Conservation (phyloP, 2,888 invertebrate genomes). For the Dolomedes plantarius region DNA sequence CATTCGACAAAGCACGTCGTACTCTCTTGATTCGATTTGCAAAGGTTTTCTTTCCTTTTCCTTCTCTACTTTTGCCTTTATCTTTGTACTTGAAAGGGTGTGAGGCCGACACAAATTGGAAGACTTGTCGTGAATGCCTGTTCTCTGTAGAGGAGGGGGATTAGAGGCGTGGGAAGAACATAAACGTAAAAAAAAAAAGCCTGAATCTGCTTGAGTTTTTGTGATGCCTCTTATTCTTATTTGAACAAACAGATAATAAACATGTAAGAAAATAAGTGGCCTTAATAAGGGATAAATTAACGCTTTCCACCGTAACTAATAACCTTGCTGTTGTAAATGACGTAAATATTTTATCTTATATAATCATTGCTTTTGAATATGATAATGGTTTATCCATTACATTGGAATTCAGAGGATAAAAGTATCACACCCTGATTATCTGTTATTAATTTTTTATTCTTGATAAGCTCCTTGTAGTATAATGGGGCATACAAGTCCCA, state of each 20-base stretch:
- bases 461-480: too few species aligned
- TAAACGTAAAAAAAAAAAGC: neutral
- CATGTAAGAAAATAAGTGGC: too few species aligned
- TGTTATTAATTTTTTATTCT: too few species aligned
- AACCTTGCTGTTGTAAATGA: too few species aligned
- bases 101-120: conserved; percentile 52
- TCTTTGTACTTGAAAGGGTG: conserved; percentile 64
- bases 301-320: too few species aligned
- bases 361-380: too few species aligned
- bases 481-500: too few species aligned
- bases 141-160: neutral
- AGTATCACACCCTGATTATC: too few species aligned
- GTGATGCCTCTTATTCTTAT: neutral
- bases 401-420: too few species aligned
- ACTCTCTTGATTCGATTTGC: conserved; percentile 60
- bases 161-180: neutral
- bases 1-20: conserved; percentile 48
- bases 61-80: conserved; percentile 33
- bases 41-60: conserved; percentile 17
- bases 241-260: too few species aligned
- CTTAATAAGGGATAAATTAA: neutral
- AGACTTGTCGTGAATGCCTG: neutral
- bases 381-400: too few species aligned
- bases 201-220: neutral
- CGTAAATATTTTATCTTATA: too few species aligned